Base-by-base conservation (phyloP, 2,888 invertebrate genomes). In the Tiliacea aurago region DNA sequence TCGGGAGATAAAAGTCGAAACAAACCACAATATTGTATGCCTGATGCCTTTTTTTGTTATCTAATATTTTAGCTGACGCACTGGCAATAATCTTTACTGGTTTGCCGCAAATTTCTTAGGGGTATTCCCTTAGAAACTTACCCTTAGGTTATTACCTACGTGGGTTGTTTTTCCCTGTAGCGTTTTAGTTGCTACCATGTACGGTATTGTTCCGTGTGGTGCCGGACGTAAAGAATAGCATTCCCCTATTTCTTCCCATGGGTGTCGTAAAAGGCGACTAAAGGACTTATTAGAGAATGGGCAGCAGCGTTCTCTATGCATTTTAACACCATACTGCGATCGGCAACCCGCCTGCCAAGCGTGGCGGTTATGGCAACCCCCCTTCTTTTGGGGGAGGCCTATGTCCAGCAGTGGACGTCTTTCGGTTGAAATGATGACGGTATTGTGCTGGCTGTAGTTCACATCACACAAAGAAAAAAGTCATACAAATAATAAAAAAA, bases 21-120 rank as follows among this genome's bases (percentile, higher is more conserved):
- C 89, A 91, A 89, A 90, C 89, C 89, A 84, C 91, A 89, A 90
- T 92, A 91, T 90, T 78, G 90, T 90, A 86, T 90, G 91, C 90
- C 90, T 91, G 90, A 90, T 91, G 90, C 83, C 89, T 90, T 90
- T 90, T 91, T 89, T 88, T 86, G 90, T 87, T 87, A 88, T 90
- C 88, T 87, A 90, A 91, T 93, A 91, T 91, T 90, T 89, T 90
- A 87, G 89, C 87, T 83, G 87, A 86, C 84, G 85, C 68, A 53
- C 74, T 45, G 75, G 77, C 77, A 84, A 85, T 87, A 82, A 87
- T 87, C 81, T 86, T 88, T 87, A 84, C 81, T 80, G 84, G 81
- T 78, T 64, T 47, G 45, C 84, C 70, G 70, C 80, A 70, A 77
- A 81, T 83, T 80, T 81, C 66, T 67, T 84, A 33, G 63, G 61